phyloP scores from a whole-genome alignment of 2,888 invertebrate genomes.

The Synanthedon tipuliformis region DNA sequence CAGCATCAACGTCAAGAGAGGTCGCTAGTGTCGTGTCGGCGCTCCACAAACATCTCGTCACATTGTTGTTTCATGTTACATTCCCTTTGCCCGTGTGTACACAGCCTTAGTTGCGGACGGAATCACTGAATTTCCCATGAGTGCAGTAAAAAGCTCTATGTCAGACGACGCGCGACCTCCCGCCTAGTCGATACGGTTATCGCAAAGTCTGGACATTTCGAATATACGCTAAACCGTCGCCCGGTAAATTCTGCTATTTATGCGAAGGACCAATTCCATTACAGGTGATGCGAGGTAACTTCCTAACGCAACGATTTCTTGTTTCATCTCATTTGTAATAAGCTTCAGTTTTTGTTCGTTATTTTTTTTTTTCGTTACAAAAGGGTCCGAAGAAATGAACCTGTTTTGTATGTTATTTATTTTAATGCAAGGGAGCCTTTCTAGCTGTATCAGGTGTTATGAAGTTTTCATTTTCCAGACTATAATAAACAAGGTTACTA shows the following conservation, averaged over 20 bases:
- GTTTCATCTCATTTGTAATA: conserved; percentile 28
- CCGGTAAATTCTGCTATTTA: conserved; percentile 40
- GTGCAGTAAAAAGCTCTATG: conserved; percentile 50
- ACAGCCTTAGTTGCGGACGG: conserved; percentile 32
- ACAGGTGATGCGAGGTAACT: conserved; percentile 11
- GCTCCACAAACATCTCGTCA: conserved; percentile 27
- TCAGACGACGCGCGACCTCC: conserved; percentile 39
- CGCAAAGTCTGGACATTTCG: conserved; percentile 20
- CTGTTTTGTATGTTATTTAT: conserved; percentile 52
- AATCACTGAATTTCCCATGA: conserved; percentile 61
- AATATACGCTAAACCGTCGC: conserved; percentile 33
- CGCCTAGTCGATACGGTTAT: conserved; percentile 30
- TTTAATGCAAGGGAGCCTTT: conserved; percentile 40
- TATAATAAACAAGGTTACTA: conserved; percentile 45
- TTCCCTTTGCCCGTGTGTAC: conserved; percentile 19
- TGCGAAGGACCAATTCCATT: conserved; percentile 17
- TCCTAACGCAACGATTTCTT: conserved; percentile 20
- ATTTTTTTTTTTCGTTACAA: conserved; percentile 17
- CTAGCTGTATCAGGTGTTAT: conserved; percentile 42
- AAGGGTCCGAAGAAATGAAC: conserved; percentile 30
- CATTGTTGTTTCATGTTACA: conserved; percentile 40
- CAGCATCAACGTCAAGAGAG: conserved; percentile 1
- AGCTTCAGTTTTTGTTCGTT: conserved; percentile 22
- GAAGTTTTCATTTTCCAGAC: conserved; percentile 42
- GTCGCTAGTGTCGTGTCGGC: conserved; percentile 10